phyloP scores from a whole-genome alignment of 2,888 invertebrate species.

The Germaria angustata region DNA sequence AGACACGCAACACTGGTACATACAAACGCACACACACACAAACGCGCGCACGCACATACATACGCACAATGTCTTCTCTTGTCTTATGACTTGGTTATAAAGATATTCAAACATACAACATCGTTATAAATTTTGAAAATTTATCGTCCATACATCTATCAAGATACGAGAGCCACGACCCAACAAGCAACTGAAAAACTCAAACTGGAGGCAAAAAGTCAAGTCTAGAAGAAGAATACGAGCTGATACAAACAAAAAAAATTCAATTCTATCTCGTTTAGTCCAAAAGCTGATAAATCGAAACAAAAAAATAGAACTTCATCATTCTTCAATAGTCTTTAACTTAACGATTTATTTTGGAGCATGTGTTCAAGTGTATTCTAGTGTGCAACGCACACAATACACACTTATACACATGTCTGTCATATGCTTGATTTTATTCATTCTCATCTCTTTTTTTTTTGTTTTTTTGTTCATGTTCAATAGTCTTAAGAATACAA shows the following conservation, averaged over 20 bases:
- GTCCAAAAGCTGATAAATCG: slow-evolving; percentile 56
- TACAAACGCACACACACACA: neutral
- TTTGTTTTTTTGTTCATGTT: neutral
- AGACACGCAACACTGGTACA: slow-evolving; percentile 38
- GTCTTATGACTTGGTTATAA: slow-evolving; percentile 35
- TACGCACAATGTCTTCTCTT: slow-evolving; percentile 49
- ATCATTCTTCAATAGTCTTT: slow-evolving; percentile 58
- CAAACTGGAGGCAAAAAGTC: slow-evolving; percentile 51
- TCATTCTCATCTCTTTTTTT: neutral
- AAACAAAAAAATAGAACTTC: slow-evolving; percentile 36
- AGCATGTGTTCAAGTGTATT: slow-evolving; percentile 65
- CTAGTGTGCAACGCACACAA: slow-evolving; percentile 22
- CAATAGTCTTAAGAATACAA: slow-evolving; percentile 38
- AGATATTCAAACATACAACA: slow-evolving; percentile 37
- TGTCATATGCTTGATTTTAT: slow-evolving; percentile 61
- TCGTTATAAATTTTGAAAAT: slow-evolving; percentile 57
- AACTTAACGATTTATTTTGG: slow-evolving; percentile 56
- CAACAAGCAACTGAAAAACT: slow-evolving; percentile 21
- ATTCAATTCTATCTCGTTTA: slow-evolving; percentile 52
- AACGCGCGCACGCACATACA: neutral
- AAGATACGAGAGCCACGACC: slow-evolving; percentile 48
- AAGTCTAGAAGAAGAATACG: slow-evolving; percentile 39
- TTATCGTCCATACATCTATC: slow-evolving; percentile 66
- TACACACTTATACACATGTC: slow-evolving; percentile 56
- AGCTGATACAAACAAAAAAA: neutral